phyloP scores from a whole-genome alignment of 2,797 vertebrate species.

The Zalophus californianus region DNA sequence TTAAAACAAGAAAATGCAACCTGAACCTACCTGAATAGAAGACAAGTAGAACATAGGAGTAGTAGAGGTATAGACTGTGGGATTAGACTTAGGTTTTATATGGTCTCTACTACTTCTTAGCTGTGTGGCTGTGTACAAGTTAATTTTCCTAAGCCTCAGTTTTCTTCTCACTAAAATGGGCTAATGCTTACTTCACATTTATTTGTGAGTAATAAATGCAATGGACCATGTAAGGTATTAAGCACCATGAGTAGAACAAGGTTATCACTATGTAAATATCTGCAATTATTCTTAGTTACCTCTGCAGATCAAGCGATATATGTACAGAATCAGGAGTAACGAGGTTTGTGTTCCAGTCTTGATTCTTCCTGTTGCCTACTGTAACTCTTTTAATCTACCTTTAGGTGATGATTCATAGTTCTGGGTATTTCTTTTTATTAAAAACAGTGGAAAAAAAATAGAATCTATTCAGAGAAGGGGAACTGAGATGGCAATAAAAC shows the following conservation, averaged over 20 bases:
- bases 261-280: background rate
- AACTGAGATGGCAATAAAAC: background rate
- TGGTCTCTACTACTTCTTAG: background rate
- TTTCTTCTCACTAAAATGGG: background rate
- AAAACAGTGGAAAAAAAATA: background rate
- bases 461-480: background rate
- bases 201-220: constrained; percentile 23
- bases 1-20: constrained; percentile 1
- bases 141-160: background rate
- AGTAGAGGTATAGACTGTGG: background rate
- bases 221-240: background rate
- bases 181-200: background rate
- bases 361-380: background rate
- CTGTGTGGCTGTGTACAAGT: background rate
- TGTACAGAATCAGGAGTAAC: background rate
- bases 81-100: background rate
- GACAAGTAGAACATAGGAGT: background rate
- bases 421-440: constrained; percentile 8
- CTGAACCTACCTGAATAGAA: background rate
- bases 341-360: background rate
- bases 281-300: background rate
- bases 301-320: background rate
- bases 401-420: background rate
- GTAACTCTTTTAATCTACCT: background rate
- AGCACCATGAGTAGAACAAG: background rate